phyloP scores from a whole-genome alignment of 1,140 invertebrate genomes.

The Meloidogyne floridensis region DNA sequence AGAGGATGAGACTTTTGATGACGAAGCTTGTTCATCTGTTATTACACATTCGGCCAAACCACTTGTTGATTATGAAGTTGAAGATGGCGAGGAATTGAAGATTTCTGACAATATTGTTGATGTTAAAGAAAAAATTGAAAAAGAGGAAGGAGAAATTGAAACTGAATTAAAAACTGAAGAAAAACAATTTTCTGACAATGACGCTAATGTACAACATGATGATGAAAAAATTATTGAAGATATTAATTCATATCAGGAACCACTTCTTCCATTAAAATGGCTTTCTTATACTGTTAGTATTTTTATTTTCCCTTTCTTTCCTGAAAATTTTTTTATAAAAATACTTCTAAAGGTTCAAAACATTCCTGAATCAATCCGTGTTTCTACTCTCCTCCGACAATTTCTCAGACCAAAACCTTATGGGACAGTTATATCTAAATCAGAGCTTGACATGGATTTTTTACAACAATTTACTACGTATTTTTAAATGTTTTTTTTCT shows the following conservation, averaged over 20 bases:
- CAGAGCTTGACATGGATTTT: conserved; percentile 30
- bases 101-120: background rate
- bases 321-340: background rate
- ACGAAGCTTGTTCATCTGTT: background rate
- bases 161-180: background rate
- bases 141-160: conserved; percentile 25
- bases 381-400: conserved; percentile 40
- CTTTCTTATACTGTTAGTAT: conserved; percentile 10
- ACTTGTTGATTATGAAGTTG: conserved; percentile 9
- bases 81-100: conserved; percentile 12
- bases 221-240: conserved; percentile 18
- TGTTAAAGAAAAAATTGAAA: background rate
- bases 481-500: background rate
- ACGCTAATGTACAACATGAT: background rate
- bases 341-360: conserved; percentile 22
- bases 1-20: background rate
- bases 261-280: background rate
- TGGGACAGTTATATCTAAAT: conserved; percentile 32
- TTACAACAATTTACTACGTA: conserved; percentile 40
- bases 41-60: background rate
- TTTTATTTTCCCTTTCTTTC: background rate
- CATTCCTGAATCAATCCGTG: conserved; percentile 43
- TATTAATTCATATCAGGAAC: background rate
- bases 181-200: background rate
- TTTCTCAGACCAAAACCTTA: conserved; percentile 39